Percentiles rank a stretch among this genome's conserved stretches.
Conservation (phyloP, 2,113 vertebrate genomes). For the Anguilla japonica region DNA sequence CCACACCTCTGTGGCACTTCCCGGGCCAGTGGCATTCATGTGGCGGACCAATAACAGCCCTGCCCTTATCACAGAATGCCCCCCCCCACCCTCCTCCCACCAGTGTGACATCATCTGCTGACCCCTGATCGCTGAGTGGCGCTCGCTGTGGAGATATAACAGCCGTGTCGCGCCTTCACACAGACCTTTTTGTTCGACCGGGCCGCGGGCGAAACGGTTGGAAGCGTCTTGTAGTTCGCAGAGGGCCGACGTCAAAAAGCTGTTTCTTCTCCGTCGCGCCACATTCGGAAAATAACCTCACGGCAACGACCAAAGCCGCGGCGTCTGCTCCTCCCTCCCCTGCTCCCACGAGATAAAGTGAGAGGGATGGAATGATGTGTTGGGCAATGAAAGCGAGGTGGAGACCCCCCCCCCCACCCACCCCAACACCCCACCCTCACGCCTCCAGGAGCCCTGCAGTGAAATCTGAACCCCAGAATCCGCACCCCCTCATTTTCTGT, state of each 20-base stretch:
- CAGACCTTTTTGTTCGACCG: conserved; percentile 51
- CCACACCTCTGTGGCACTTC: conserved; percentile 36
- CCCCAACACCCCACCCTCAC: conserved; percentile 38
- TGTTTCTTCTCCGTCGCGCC: too few species aligned
- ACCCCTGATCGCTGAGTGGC: conserved; percentile 29
- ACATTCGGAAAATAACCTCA: neutral
- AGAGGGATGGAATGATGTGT: neutral
- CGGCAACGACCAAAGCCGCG: too few species aligned
- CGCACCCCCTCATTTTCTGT: conserved; percentile 41
- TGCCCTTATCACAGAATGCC: conserved; percentile 10
- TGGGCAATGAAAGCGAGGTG: neutral
- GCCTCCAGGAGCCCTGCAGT: conserved; percentile 61
- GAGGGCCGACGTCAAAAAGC: neutral
- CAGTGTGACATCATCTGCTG: conserved; percentile 32
- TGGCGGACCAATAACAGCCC: conserved; percentile 50
- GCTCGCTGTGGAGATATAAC: conserved; percentile 49
- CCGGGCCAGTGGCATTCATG: conserved; percentile 39
- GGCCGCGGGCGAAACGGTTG: conserved; percentile 39
- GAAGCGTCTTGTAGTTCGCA: conserved; percentile 6
- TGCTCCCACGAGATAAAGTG: neutral
- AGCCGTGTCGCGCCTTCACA: conserved; percentile 40
- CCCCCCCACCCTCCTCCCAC: conserved; percentile 25
- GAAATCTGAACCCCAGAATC: conserved; percentile 72
- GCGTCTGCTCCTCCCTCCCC: too few species aligned
- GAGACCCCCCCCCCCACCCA: neutral